phyloP scores from a whole-genome alignment of 2,888 invertebrate genomes.

The Pseudoips prasinana region DNA sequence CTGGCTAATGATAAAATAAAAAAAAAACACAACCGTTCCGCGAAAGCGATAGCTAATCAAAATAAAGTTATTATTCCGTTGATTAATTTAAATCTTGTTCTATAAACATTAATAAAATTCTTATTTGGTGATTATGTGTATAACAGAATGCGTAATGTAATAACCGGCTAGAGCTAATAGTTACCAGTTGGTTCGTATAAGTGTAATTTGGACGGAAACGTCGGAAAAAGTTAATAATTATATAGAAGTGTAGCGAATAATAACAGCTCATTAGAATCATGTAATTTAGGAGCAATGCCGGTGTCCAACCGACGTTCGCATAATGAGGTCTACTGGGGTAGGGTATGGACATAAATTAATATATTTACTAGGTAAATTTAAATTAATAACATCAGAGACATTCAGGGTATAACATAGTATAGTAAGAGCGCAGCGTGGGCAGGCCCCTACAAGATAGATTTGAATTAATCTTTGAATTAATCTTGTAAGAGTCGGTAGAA shows the following conservation, averaged over 20 bases:
- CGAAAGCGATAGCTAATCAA: constrained; percentile 41
- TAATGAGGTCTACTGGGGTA: constrained; percentile 51
- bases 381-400: too few relatives aligned
- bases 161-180: constrained; percentile 27
- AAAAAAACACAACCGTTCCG: constrained; percentile 23
- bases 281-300: constrained; percentile 39
- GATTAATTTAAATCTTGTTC: constrained; percentile 59
- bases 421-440: too few relatives aligned
- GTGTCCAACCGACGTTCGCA: constrained; percentile 40
- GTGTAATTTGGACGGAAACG: constrained; percentile 65
- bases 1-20: constrained; percentile 17
- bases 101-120: constrained; percentile 54
- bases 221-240: constrained; percentile 70
- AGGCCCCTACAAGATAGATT: too few relatives aligned
- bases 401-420: too few relatives aligned
- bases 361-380: too few relatives aligned
- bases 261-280: constrained; percentile 70
- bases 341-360: constrained; percentile 30
- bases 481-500: too few relatives aligned
- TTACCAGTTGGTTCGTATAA: constrained; percentile 30
- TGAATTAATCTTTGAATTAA: too few relatives aligned
- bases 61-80: constrained; percentile 52
- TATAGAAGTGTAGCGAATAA: constrained; percentile 60
- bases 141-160: constrained; percentile 49
- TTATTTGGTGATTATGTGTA: constrained; percentile 60